These are phyloP conservation scores for Psettodes erumei DNA, from an alignment of 2,113 vertebrate genomes.

Conservation along the genomic window DNA sequence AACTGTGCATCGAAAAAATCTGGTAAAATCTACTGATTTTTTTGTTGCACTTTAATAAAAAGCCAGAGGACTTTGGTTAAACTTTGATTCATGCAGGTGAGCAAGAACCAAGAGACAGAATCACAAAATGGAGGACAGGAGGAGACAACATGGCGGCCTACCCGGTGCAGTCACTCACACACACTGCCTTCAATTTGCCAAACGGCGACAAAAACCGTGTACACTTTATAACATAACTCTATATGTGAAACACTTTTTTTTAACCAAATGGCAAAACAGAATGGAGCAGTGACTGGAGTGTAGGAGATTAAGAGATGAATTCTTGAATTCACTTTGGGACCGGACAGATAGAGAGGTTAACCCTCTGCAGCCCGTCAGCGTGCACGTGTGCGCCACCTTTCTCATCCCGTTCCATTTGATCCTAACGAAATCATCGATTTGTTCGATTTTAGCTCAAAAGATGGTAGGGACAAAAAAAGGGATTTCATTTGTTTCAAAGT, in stretches of 20 bases:
- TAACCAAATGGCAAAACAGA: constrained; percentile 9
- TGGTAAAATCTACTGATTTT: not conserved
- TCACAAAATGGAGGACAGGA: constrained; percentile 85
- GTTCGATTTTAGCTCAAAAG: not conserved
- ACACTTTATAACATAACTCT: not conserved
- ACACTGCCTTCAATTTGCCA: constrained; percentile 23
- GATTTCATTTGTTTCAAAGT: constrained; percentile 21
- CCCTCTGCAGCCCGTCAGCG: not conserved
- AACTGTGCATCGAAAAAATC: constrained; percentile 11
- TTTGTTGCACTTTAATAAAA: not conserved
- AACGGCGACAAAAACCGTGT: not conserved
- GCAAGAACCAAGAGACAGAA: constrained; percentile 45
- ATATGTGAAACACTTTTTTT: constrained; percentile 2
- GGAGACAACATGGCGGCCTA: constrained; percentile 82
- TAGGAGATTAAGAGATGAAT: not conserved
- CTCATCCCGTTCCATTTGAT: not conserved
- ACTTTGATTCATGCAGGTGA: constrained; percentile 35
- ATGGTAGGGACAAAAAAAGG: not conserved
- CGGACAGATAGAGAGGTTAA: constrained; percentile 23
- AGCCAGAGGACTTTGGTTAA: not conserved
- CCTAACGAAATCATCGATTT: not conserved
- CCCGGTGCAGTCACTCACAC: constrained; percentile 53
- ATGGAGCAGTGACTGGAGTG: not conserved
- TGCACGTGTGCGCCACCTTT: not conserved
- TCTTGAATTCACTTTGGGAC: constrained; percentile 16